Evolutionary conservation across 2,113 vertebrate genomes (phyloP), one percentile per base, ranked within the genome.

Genomic region (Proterorhinus semilunaris): DNA sequence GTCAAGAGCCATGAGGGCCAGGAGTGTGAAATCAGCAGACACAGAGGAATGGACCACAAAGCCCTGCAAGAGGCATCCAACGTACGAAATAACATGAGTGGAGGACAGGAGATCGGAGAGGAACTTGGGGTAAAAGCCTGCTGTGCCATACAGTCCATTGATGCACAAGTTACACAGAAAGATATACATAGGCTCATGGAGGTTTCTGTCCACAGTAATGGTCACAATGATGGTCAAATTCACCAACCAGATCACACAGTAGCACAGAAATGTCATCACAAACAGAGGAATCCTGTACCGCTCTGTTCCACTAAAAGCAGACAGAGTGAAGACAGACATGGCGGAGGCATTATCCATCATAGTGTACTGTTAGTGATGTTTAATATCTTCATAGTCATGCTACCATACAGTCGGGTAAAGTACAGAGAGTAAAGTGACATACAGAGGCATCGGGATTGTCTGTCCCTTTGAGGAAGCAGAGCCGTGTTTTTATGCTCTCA

Each of bases 151-250:
- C 4, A 87, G 75, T 55, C 51, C 72, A 58, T 82, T 86, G 4
- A 86, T 80, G 58, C 85, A 86, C 59, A 86, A 49, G 46, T 76
- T 80, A 57, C 85, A 84, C 0, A 84, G 65, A 36, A 78, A 83
- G 27, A 86, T 73, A 44, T 83, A 82, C 84, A 86, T 86, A 42
- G 84, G 84, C 7, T 82, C 72, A 71, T 84, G 81, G 44, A 86
- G 76, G 11, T 5, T 78, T 71, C 62, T 78, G 27, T 86, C 76
- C 10, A 72, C 3, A 11, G 80, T 58, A 3, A 78, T 62, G 1
- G 53, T 66, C 5, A 76, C 36, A 63, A 80, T 76, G 47, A 87
- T 62, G 5, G 63, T 77, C 27, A 79, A 0, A 71, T 87, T 87
- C 4, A 75, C 27, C 44, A 83, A 4, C 70, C 68, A 81, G 48